Conservation (phyloP, 2,888 invertebrate species). For the Morpho deidamia region DNA sequence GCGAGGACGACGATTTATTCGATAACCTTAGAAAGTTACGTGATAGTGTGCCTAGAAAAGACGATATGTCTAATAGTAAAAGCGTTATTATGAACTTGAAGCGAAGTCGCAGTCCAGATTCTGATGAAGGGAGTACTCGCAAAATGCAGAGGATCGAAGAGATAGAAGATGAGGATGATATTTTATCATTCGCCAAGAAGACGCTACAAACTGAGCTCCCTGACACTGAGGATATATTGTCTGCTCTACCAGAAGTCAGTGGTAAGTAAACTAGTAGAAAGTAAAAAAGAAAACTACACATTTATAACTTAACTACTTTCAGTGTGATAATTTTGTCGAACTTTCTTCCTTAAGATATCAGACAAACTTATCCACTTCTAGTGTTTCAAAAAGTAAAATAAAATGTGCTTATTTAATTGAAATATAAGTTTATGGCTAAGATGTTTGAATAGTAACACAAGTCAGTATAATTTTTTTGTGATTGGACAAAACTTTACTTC, state of each 20-base stretch:
- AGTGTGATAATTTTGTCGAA: too few relatives aligned
- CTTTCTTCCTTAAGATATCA: not conserved
- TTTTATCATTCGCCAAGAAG: conserved; percentile 65
- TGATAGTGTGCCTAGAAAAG: conserved; percentile 24
- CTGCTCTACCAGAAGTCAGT: conserved; percentile 40
- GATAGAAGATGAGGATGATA: conserved; percentile 46
- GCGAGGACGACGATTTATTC: conserved; percentile 57
- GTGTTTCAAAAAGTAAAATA: too few relatives aligned
- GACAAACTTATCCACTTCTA: too few relatives aligned
- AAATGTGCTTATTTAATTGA: too few relatives aligned
- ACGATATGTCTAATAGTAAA: conserved; percentile 2
- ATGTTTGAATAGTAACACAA: too few relatives aligned
- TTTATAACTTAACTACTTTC: too few relatives aligned
- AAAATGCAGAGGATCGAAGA: conserved; percentile 63
- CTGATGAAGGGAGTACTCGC: conserved; percentile 41
- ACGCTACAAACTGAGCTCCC: conserved; percentile 58
- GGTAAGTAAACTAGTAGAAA: conserved; percentile 44
- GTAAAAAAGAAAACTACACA: too few relatives aligned
- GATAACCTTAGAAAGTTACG: conserved; percentile 60
- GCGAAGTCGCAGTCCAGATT: conserved; percentile 45
- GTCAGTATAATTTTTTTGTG: too few relatives aligned
- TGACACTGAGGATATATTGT: conserved; percentile 60
- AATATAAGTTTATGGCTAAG: too few relatives aligned
- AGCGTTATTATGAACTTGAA: conserved; percentile 9
- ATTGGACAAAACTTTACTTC: too few relatives aligned